These are phyloP conservation scores for Chymomyza amoena DNA, from an alignment of 2,888 invertebrate species.

Conservation along the genomic window DNA sequence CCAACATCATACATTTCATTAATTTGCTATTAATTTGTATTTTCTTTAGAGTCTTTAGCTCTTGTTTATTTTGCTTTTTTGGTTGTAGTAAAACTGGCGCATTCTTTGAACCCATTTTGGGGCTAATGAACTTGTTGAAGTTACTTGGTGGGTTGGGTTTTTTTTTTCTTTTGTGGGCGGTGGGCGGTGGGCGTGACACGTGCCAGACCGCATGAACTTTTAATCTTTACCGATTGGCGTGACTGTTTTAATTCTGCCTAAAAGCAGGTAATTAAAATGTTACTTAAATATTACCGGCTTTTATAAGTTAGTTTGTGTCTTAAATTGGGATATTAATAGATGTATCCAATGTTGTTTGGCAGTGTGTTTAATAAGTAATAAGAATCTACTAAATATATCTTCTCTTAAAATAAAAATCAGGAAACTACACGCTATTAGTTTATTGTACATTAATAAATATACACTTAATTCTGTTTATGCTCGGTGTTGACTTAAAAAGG, in stretches of 20 bases:
- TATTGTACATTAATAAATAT: no score
- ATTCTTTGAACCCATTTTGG: slow-evolving; percentile 69
- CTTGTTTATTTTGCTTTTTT: slow-evolving; percentile 56
- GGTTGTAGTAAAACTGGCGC: slow-evolving; percentile 49
- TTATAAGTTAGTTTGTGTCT: no score
- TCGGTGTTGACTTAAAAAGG: no score
- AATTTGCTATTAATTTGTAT: slow-evolving; percentile 72
- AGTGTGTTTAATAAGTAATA: no score
- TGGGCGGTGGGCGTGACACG: not conserved
- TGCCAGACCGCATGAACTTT: not conserved
- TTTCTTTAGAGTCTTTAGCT: slow-evolving; percentile 58
- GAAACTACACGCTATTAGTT: no score
- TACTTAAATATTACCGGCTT: not conserved
- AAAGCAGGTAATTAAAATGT: not conserved
- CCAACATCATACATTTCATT: slow-evolving; percentile 61
- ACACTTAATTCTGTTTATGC: no score
- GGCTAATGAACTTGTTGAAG: slow-evolving; percentile 63
- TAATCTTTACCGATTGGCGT: not conserved
- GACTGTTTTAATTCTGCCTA: not conserved
- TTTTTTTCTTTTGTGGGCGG: not conserved
- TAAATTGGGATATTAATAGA: no score
- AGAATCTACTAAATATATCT: no score
- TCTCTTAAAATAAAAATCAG: no score
- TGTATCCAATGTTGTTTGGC: no score
- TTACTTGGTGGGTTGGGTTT: not conserved